These are phyloP conservation scores for Colletes latitarsis DNA, from an alignment of 1,140 invertebrate genomes.

Conservation along the genomic window DNA sequence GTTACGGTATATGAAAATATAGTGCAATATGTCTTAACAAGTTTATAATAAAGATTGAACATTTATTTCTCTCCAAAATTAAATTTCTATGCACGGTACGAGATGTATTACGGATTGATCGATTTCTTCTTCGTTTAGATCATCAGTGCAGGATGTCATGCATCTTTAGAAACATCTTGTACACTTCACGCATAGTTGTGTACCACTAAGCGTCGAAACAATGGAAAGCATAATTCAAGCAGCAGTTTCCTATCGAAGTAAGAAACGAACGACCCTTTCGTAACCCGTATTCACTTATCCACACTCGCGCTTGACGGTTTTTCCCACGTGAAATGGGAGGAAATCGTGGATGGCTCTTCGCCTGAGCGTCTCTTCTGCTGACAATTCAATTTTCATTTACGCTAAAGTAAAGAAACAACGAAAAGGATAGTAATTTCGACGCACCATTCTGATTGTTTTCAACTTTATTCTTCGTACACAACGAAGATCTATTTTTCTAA, in stretches of 20 bases:
- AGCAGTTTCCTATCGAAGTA: conserved; percentile 3
- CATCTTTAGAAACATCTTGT: conserved; percentile 27
- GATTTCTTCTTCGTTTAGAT: background rate
- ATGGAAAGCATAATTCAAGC: conserved; percentile 25
- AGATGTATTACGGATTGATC: background rate
- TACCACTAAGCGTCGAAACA: background rate
- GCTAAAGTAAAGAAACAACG: too few species aligned
- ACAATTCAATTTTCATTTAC: background rate
- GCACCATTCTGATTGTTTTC: too few species aligned
- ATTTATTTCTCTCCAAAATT: too few species aligned
- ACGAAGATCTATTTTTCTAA: too few species aligned
- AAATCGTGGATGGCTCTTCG: background rate
- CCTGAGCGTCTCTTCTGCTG: too few species aligned
- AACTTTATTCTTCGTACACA: too few species aligned
- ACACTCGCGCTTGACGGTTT: background rate
- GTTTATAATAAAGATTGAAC: too few species aligned
- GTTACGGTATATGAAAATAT: too few species aligned
- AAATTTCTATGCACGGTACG: background rate
- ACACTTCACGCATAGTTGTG: background rate
- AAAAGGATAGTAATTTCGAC: too few species aligned
- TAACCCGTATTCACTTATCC: background rate
- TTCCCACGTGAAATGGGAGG: conserved; percentile 1
- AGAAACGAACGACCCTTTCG: conserved; percentile 21
- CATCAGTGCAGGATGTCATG: conserved; percentile 1
- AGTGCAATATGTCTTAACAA: too few species aligned